Conservation (phyloP, 2,797 vertebrate genomes). For the Prunella strophiata region DNA sequence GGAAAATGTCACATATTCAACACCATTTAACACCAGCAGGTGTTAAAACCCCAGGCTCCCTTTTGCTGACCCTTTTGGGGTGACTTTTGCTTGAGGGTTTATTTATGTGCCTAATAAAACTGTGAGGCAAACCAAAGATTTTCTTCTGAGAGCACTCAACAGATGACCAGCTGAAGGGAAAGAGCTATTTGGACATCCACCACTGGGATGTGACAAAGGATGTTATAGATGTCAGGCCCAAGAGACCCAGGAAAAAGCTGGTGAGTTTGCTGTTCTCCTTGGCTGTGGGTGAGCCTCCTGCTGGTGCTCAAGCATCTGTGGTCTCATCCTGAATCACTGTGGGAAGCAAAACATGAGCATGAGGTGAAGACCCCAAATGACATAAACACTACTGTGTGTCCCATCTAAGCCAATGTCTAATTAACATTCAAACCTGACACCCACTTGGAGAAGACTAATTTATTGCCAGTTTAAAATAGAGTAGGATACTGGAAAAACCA, state of each 20-base stretch:
- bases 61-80: not conserved
- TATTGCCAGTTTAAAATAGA: not conserved
- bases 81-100: not conserved
- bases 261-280: not conserved
- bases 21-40: no score
- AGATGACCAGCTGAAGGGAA: not conserved
- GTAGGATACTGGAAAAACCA: not conserved
- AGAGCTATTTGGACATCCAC: not conserved
- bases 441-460: not conserved
- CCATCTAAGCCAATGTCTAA: not conserved
- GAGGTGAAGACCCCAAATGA: not conserved
- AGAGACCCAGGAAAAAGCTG: not conserved
- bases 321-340: not conserved
- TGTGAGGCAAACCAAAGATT: not conserved
- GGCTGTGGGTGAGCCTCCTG: not conserved
- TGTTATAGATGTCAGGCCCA: not conserved
- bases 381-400: fast-evolving
- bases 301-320: not conserved
- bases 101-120: not conserved
- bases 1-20: not conserved
- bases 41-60: not conserved
- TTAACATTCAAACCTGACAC: not conserved
- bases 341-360: not conserved
- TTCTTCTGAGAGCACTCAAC: not conserved
- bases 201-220: not conserved